Conservation (phyloP, 2,888 invertebrate genomes). For the Athalia cordata region DNA sequence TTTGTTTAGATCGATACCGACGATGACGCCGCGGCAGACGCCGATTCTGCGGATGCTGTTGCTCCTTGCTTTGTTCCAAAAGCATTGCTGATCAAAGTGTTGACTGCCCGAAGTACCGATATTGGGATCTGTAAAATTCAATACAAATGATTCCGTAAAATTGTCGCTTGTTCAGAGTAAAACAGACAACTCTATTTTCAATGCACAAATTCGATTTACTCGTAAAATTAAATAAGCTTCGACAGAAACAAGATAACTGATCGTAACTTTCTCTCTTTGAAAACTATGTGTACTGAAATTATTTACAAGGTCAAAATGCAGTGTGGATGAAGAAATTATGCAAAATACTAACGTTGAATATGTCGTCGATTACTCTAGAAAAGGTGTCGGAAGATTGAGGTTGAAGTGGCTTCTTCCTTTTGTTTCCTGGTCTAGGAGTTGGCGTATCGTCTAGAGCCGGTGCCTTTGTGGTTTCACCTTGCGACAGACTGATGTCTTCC, state of each 20-base stretch:
- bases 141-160: not conserved
- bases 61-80: constrained; percentile 38
- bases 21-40: not conserved
- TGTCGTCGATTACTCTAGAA: constrained; percentile 44
- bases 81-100: constrained; percentile 43
- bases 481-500: too few species aligned
- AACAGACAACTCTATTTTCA: too few species aligned
- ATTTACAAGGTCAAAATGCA: not conserved
- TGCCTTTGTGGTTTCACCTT: constrained; percentile 8
- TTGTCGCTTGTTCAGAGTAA: too few species aligned
- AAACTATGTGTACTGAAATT: not conserved
- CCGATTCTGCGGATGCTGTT: not conserved
- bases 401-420: constrained; percentile 1
- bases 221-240: too few species aligned
- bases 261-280: not conserved
- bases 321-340: not conserved
- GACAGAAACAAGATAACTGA: too few species aligned
- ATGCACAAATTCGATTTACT: too few species aligned
- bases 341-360: constrained; percentile 40
- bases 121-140: constrained; percentile 37
- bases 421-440: constrained; percentile 43
- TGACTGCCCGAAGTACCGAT: constrained; percentile 43
- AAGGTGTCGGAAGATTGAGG: constrained; percentile 24
- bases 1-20: constrained; percentile 9
- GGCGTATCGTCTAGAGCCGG: constrained; percentile 42